Evolutionary conservation across 2,888 invertebrate species (phyloP).

Genomic region (Chironomus tentans): DNA sequence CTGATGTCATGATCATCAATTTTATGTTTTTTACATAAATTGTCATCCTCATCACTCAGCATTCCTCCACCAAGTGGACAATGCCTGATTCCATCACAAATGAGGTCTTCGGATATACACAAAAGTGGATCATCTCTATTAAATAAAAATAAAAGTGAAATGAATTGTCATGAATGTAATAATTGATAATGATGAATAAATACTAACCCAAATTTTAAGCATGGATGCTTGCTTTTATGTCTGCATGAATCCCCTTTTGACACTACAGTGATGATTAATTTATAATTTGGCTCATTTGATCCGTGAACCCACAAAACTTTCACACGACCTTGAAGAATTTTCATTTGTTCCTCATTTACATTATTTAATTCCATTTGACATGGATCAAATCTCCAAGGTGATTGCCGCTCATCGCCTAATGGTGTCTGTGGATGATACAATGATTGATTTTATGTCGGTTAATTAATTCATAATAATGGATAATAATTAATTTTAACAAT

Average conservation of each 20-base stretch:
- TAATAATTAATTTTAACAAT: background rate
- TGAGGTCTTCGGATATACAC: conserved; percentile 55
- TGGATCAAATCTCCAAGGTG: conserved; percentile 49
- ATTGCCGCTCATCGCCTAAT: conserved; percentile 40
- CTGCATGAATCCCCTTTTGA: conserved; percentile 40
- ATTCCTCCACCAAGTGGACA: conserved; percentile 57
- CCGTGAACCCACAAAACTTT: conserved; percentile 47
- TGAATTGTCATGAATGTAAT: background rate
- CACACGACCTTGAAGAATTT: conserved; percentile 48
- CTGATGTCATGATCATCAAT: conserved; percentile 8
- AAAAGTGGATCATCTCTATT: conserved; percentile 41
- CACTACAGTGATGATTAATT: conserved; percentile 39
- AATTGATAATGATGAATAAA: background rate
- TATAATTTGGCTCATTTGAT: conserved; percentile 36
- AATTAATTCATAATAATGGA: background rate
- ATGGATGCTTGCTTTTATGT: conserved; percentile 37
- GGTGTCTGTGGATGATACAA: conserved; percentile 21
- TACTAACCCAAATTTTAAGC: conserved; percentile 39
- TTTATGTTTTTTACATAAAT: conserved; percentile 33
- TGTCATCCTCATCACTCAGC: conserved; percentile 43
- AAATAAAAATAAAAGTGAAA: background rate
- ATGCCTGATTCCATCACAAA: conserved; percentile 57
- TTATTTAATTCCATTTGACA: conserved; percentile 44
- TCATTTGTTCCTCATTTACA: conserved; percentile 47
- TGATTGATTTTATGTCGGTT: background rate